Base-by-base conservation (phyloP, 1,140 invertebrate genomes). In the Pseudomyrmex gracilis region DNA sequence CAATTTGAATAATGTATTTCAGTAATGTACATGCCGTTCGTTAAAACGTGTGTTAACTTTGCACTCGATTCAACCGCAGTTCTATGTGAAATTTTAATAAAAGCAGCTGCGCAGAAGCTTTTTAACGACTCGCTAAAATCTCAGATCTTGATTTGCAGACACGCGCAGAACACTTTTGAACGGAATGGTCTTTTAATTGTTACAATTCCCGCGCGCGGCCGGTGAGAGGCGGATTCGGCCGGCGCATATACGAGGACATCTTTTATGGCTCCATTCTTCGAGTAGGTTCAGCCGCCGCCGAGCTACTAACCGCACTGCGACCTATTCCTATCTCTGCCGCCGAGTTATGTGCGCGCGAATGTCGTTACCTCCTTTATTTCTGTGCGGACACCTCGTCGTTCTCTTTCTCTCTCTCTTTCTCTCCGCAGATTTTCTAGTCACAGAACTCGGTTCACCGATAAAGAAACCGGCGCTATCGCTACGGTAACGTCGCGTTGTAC, bases 221-320 rank as follows among this genome's bases (percentile, higher is more conserved):
- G 20, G 58, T 24, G 34, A 34, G 34, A 34, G 34, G 34, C 34
- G 34, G 34, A 34, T 49, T 51, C 85, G 63, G 61, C 63, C 80
- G 68, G 66, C 49, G 85, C 80, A 60, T 83, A 86, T 88, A 87
- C 85, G 84, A 85, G 71, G 64, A 84, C 71, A 66, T 82, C 78
- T 83, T 90, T 91, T 90, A 91, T 90, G 87, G 90, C 89, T 89
- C 89, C 86, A 90, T 91, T 91, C 90, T 88, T 89, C 71, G 73
- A 51, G 84, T 53, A 74, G 34, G 5, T 34, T 34, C 34, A 34
- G 34, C 34, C 34, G 58, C 80, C 80, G 60, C 61, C 68, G 58
- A 60, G 85, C 85, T 86, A 74, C 85, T 87, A 86, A 78, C 85
- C 77, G 57, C 34, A 34, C 63, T 24, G 61, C 82, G 85, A 87